Percentiles rank a stretch among this genome's conserved stretches.
Evolutionary conservation across 2,888 invertebrate genomes (phyloP).

Genomic region (Andricus curvator): DNA sequence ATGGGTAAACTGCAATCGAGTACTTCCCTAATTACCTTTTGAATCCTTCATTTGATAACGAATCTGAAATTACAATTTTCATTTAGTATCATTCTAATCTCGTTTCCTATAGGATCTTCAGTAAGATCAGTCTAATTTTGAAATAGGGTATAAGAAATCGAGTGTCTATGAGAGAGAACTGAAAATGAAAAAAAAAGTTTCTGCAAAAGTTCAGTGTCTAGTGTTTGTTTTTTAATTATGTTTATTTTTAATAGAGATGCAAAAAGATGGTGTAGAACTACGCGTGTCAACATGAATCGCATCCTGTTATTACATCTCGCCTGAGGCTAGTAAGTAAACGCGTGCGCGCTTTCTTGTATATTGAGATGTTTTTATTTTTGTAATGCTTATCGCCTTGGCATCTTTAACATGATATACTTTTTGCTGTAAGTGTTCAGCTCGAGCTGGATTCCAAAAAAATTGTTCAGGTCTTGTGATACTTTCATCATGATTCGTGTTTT

Average conservation of each 20-base stretch:
- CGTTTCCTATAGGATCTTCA: background rate
- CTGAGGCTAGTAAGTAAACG: conserved; percentile 27
- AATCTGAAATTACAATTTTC: background rate
- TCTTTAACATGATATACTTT: background rate
- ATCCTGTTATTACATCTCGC: conserved; percentile 26
- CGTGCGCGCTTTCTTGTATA: background rate
- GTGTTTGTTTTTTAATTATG: background rate
- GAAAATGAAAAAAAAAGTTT: background rate
- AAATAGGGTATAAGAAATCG: background rate
- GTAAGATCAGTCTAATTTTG: background rate
- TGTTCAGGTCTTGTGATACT: background rate
- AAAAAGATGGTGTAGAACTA: conserved; percentile 24
- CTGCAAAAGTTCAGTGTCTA: background rate
- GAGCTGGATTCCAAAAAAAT: background rate
- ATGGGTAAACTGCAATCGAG: background rate
- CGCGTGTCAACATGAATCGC: conserved; percentile 22
- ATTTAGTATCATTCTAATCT: background rate
- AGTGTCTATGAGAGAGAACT: background rate
- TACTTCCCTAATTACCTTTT: background rate
- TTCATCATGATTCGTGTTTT: background rate
- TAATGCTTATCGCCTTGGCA: conserved; percentile 9
- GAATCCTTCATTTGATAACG: background rate
- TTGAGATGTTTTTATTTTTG: conserved; percentile 28
- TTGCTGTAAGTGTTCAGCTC: background rate
- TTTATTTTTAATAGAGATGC: conserved; percentile 16